Evolutionary conservation across 2,113 vertebrate genomes (phyloP), one percentile per base, ranked within the genome.

Genomic region (Indicator indicator): DNA sequence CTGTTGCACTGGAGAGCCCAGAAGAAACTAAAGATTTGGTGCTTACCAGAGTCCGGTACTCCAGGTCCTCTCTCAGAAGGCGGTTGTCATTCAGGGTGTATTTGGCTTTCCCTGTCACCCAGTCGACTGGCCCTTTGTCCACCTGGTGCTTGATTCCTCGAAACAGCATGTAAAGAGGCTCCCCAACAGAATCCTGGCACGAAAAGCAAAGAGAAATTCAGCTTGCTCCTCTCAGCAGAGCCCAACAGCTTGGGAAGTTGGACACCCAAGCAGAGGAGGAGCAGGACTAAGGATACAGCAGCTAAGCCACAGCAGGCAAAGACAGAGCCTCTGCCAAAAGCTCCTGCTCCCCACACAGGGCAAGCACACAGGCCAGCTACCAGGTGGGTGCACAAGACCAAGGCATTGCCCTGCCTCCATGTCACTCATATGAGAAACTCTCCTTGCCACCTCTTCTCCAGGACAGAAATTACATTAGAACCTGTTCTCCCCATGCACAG

Each of bases 91-190:
- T 99, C 50, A 99, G 98, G 18, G 99, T 99, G 69, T 99, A 99
- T 84, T 99, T 99, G 93, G 99, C 99, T 95, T 99, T 99, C 40
- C 99, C 99, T 1, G 99, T 99, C 84, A 99, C 99, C n/a, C 98
- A 98, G 63, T 99, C 99, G 44, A 99, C 99, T 0, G 99, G 99
- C 2, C 99, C 99, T 97, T 99, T 99, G 95, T 99, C 99, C 52
- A 99, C 99, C 86, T 99, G 99, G 96, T 99, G 99, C 95, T 99
- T 99, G 95, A 99, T 99, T 70, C 99, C 99, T 83, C 99, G 98
- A 93, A 99, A 99, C 55, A 99, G 98, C 99, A 99, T 99, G 95
- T 99, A 99, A 33, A 99, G 98, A 27, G 99, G 98, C 92, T 99
- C 99, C 21, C 99, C 99, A 0, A 99, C 99, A 9, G 99, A 99